Conservation (phyloP, 1,140 invertebrate genomes). For the Drosophila rhopaloa region DNA sequence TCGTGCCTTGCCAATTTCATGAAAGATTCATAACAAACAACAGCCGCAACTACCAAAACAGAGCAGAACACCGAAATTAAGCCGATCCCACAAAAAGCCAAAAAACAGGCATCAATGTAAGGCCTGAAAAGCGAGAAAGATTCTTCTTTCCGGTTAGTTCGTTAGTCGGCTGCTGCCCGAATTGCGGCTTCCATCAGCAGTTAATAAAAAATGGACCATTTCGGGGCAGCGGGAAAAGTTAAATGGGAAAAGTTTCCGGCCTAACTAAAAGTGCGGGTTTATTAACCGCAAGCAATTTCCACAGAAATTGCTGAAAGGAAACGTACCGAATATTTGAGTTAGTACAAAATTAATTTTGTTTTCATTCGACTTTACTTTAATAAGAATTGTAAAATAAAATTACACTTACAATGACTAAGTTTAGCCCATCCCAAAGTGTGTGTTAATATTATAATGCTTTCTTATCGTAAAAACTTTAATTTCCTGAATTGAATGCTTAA, state of each 20-base stretch:
- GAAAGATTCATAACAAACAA: conserved; percentile 58
- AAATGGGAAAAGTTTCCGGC: conserved; percentile 71
- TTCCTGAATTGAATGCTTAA: conserved; percentile 11
- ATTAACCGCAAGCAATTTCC: conserved; percentile 67
- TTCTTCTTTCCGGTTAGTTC: conserved; percentile 27
- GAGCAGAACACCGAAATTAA: conserved; percentile 46
- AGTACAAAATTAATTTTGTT: too few relatives aligned
- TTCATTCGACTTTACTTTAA: too few relatives aligned
- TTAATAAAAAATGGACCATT: conserved; percentile 58
- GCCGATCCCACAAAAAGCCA: conserved; percentile 23
- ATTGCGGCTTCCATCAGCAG: conserved; percentile 62
- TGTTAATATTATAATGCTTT: conserved; percentile 2
- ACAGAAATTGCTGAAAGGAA: conserved; percentile 11
- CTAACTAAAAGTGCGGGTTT: conserved; percentile 67
- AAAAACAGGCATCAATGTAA: conserved; percentile 16
- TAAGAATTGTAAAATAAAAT: too few relatives aligned
- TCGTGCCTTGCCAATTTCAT: conserved; percentile 49
- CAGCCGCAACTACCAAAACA: conserved; percentile 21
- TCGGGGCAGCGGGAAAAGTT: conserved; percentile 61
- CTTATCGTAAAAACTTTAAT: conserved; percentile 4
- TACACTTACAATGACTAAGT: neutral
- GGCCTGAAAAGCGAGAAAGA: conserved; percentile 4
- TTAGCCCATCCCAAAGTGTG: neutral
- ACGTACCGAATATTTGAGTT: conserved; percentile 1
- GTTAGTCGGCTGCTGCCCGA: conserved; percentile 12